phyloP scores from a whole-genome alignment of 1,140 invertebrate species.

The Drosophila trapezifrons region DNA sequence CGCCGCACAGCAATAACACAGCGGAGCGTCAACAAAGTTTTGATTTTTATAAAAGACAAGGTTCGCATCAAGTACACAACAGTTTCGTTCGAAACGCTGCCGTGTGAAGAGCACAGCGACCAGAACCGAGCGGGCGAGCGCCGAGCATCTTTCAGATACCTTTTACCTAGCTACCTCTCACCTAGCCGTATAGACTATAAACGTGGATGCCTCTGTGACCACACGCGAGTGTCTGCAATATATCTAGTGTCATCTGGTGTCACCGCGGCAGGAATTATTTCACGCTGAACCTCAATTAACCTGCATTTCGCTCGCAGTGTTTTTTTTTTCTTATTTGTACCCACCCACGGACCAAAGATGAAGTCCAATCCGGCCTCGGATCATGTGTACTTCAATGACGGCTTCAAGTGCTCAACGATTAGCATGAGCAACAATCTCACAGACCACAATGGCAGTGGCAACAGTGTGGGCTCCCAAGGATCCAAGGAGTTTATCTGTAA shows the following conservation, averaged over 20 bases:
- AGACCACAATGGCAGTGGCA: conserved; percentile 51
- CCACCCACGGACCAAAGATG: conserved; percentile 43
- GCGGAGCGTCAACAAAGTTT: conserved; percentile 52
- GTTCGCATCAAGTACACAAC: conserved; percentile 74
- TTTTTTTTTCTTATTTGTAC: conserved; percentile 12
- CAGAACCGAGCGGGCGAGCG: conserved; percentile 16
- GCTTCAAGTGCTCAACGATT: conserved; percentile 77
- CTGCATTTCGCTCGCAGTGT: conserved; percentile 12
- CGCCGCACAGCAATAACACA: conserved; percentile 33
- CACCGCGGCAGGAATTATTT: neutral
- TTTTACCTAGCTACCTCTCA: neutral
- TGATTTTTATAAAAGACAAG: conserved; percentile 78
- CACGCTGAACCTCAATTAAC: conserved; percentile 13
- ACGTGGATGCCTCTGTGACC: conserved; percentile 16
- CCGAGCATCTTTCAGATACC: conserved; percentile 25
- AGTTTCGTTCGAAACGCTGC: conserved; percentile 68
- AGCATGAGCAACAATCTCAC: conserved; percentile 66
- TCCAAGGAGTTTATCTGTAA: conserved; percentile 80
- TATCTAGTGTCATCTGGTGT: conserved; percentile 10
- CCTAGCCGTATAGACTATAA: neutral
- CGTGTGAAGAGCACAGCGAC: conserved; percentile 53
- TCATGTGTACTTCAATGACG: conserved; percentile 81
- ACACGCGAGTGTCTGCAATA: conserved; percentile 9
- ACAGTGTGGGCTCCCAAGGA: conserved; percentile 56
- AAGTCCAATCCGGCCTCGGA: conserved; percentile 74